Percentiles rank a stretch among this genome's conserved stretches.
phyloP scores from a whole-genome alignment of 2,888 invertebrate species.

The Tetanocera ferruginea region DNA sequence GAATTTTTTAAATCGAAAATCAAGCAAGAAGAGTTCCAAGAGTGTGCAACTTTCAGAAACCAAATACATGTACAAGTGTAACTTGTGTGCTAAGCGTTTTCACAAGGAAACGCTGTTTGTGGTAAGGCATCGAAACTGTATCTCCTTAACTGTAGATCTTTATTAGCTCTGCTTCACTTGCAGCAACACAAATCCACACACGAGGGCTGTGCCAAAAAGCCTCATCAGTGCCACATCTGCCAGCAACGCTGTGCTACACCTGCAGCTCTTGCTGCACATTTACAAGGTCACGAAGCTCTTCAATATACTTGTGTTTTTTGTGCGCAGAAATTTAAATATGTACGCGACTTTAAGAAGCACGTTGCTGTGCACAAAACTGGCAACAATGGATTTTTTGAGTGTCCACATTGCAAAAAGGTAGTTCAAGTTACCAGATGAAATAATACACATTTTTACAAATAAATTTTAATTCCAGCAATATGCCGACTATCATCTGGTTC shows the following conservation, averaged over 20 bases:
- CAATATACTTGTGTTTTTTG: slow-evolving; percentile 77
- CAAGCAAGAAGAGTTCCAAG: no score
- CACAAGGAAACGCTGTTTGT: slow-evolving; percentile 74
- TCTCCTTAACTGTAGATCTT: no score
- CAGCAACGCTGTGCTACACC: slow-evolving; percentile 79
- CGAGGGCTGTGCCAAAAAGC: slow-evolving; percentile 78
- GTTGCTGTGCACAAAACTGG: slow-evolving; percentile 73
- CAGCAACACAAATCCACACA: slow-evolving; percentile 73
- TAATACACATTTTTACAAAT: neutral
- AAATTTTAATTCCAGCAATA: slow-evolving; percentile 70
- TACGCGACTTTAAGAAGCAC: slow-evolving; percentile 77
- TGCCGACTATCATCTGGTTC: slow-evolving; percentile 77
- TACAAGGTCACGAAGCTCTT: slow-evolving; percentile 74
- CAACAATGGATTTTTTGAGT: slow-evolving; percentile 76
- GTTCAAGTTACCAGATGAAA: slow-evolving; percentile 7
- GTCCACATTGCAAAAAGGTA: slow-evolving; percentile 78
- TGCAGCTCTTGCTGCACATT: slow-evolving; percentile 79
- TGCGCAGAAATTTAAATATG: slow-evolving; percentile 76
- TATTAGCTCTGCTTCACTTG: slow-evolving; percentile 31
- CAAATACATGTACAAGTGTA: slow-evolving; percentile 73
- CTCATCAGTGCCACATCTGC: slow-evolving; percentile 77
- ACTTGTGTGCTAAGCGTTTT: slow-evolving; percentile 77
- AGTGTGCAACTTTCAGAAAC: neutral
- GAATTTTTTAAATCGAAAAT: no score
- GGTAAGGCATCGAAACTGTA: slow-evolving; percentile 55